Base-by-base conservation (phyloP, 2,797 vertebrate species). In the Carcharodon carcharias region DNA sequence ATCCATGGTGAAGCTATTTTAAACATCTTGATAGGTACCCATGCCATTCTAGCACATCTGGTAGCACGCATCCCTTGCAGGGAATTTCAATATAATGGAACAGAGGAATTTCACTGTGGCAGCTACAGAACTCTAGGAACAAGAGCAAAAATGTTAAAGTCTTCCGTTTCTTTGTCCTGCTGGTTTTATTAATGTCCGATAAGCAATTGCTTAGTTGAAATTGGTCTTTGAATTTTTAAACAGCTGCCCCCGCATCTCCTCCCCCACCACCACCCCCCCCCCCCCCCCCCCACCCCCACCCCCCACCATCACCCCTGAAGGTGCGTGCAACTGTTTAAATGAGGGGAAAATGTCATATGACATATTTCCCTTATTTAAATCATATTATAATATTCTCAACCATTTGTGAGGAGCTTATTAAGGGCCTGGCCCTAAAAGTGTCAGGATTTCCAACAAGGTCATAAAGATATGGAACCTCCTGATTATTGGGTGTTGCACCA, bases 171-270 rank as follows among this genome's bases (percentile, higher is more conserved):
- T 50, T 31, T 56, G 16, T 31, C 31, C 31, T 58, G 87, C 87
- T 89, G 28, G 54, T 61, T 89, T 35, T 89, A 31, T 8, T 50
- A 88, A 88, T 16, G 0, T 61, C 28, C 14, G 31, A 89, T 8
- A 58, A 89, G 56, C 56, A 89, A 56, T 35, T 89, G 88, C 26
- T 58, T 89, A 12, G 50, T 61, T 61, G 88, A 91, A 61, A 91
- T 91, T 91, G 88, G 31, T 28, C 88, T 35, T 91, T 58, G 56
- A 91, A 58, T 91, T 58, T 91, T n/a, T 91, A 61, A n/a, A n/a
- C 26, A 23, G 23, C 54, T 28, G 31, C 23, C 50, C 85, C 45
- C 21, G 45, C 45, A 28, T 28, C 50, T 28, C 50, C n/a, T n/a
- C 54, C 50, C n/a, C n/a, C n/a, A n/a, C n/a, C 50, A 7, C 45